Percentiles rank a stretch among this genome's conserved stretches.
Conservation (phyloP, 2,888 invertebrate genomes). For the Barypeithes pellucidus region DNA sequence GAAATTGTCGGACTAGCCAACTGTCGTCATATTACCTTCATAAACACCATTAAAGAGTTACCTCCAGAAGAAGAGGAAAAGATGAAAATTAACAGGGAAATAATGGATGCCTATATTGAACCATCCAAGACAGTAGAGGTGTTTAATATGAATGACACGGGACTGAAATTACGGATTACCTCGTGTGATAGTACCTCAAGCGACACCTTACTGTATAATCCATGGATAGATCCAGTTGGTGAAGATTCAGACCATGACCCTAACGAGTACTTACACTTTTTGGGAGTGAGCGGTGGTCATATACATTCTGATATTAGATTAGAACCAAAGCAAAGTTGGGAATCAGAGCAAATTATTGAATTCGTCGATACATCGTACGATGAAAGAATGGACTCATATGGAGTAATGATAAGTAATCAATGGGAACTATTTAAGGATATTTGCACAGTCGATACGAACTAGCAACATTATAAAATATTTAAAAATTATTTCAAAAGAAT, state of each 20-base stretch:
- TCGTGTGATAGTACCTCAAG: neutral
- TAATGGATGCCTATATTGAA: conserved; percentile 13
- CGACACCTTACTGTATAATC: conserved; percentile 31
- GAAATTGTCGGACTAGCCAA: conserved; percentile 48
- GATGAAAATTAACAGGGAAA: neutral
- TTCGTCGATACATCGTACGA: conserved; percentile 30
- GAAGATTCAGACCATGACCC: neutral
- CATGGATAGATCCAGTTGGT: too few relatives aligned
- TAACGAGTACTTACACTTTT: conserved; percentile 17
- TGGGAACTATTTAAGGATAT: conserved; percentile 23
- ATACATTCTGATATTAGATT: conserved; percentile 7
- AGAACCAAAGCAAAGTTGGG: conserved; percentile 9
- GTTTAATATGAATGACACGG: conserved; percentile 7
- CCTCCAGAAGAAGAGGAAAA: conserved; percentile 17
- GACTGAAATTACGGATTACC: conserved; percentile 25
- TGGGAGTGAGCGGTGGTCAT: conserved; percentile 13
- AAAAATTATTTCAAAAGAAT: too few relatives aligned
- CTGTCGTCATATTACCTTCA: neutral
- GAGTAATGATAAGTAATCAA: conserved; percentile 20
- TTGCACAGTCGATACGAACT: neutral
- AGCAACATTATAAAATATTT: too few relatives aligned
- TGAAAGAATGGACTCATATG: conserved; percentile 9
- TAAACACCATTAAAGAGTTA: neutral
- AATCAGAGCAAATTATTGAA: conserved; percentile 24
- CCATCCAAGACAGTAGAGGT: conserved; percentile 17